phyloP scores from a whole-genome alignment of 2,797 vertebrate species.

The Zenarchopterus dispar region DNA sequence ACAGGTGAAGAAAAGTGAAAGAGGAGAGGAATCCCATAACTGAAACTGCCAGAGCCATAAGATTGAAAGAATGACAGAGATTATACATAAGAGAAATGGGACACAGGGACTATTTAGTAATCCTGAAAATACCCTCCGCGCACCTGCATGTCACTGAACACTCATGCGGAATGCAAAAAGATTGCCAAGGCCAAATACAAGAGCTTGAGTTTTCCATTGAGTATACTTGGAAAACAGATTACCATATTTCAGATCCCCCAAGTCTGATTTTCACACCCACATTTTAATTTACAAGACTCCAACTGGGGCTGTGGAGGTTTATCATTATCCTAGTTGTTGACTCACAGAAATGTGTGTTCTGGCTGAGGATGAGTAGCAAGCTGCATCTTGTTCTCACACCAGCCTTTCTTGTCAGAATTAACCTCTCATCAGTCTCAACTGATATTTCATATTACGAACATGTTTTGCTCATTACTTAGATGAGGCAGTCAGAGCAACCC shows the following conservation, averaged over 20 bases:
- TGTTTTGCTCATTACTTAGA: too few species aligned
- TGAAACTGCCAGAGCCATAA: slow-evolving; percentile 30
- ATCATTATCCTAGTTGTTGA: too few species aligned
- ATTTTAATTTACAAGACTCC: slow-evolving; percentile 10
- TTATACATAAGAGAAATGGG: slow-evolving; percentile 24
- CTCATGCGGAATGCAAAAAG: slow-evolving; percentile 14
- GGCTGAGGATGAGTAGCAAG: too few species aligned
- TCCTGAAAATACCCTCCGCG: slow-evolving; percentile 17
- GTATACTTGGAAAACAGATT: slow-evolving; percentile 7
- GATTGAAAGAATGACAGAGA: slow-evolving; percentile 39
- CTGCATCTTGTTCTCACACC: too few species aligned
- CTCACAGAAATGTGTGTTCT: too few species aligned
- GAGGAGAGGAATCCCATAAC: slow-evolving; percentile 42
- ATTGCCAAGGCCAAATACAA: not conserved
- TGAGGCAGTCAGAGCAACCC: too few species aligned
- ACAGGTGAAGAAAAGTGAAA: slow-evolving; percentile 35
- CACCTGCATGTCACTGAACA: slow-evolving; percentile 20
- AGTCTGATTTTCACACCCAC: slow-evolving; percentile 7
- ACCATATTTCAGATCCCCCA: slow-evolving; percentile 2
- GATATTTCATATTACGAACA: too few species aligned
- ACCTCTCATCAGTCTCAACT: too few species aligned
- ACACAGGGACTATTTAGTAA: slow-evolving; percentile 13
- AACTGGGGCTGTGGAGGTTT: too few species aligned
- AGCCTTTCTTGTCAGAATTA: too few species aligned
- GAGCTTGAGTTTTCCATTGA: not conserved